Percentiles rank a stretch among this genome's conserved stretches.
phyloP scores from a whole-genome alignment of 92 coral and sea anemone genomes.

The Porites evermanni region DNA sequence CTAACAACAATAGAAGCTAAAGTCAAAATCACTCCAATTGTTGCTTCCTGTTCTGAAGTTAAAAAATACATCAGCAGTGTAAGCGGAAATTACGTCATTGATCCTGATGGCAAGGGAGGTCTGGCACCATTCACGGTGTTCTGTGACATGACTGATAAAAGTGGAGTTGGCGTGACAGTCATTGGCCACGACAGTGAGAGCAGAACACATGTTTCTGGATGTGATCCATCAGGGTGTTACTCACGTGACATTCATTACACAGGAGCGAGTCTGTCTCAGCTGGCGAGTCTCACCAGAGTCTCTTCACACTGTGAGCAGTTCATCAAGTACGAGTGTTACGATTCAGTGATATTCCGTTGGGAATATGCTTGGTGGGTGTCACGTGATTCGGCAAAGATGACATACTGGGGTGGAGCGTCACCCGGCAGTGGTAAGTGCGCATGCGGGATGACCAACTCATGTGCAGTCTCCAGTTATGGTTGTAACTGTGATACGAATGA shows the following conservation, averaged over 20 bases:
- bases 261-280: conserved; percentile 47
- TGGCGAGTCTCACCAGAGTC: conserved; percentile 45
- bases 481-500: conserved; percentile 60
- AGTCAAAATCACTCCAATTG: not conserved
- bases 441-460: conserved; percentile 55
- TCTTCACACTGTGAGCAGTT: conserved; percentile 59
- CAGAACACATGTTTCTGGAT: not conserved
- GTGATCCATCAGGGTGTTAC: conserved; percentile 20
- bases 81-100: conserved; percentile 55
- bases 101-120: conserved; percentile 60
- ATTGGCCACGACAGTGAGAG: not conserved
- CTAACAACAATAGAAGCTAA: not conserved
- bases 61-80: not conserved
- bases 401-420: conserved; percentile 26
- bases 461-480: conserved; percentile 14
- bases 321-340: conserved; percentile 62
- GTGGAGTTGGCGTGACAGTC: not conserved
- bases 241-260: conserved; percentile 42
- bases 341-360: too few relatives aligned
- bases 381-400: conserved; percentile 5
- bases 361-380: too few relatives aligned
- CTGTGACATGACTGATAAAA: conserved; percentile 33
- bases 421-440: conserved; percentile 47
- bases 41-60: not conserved
- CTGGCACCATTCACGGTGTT: conserved; percentile 46